These are phyloP conservation scores for Pan paniscus DNA, from an alignment of 2,113 vertebrate genomes.

Conservation along the genomic window DNA sequence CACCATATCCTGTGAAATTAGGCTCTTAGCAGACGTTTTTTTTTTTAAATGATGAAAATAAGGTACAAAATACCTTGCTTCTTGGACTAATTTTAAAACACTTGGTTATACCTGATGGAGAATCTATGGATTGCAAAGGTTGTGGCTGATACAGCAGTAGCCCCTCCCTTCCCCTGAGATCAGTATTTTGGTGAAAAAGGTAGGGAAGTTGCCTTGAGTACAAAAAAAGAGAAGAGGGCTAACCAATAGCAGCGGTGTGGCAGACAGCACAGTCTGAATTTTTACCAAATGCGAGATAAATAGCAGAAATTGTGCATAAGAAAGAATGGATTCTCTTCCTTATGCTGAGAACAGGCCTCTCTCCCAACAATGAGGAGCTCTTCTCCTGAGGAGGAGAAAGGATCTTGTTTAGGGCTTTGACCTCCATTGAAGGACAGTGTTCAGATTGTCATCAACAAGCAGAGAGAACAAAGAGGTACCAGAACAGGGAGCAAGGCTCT, in stretches of 20 bases:
- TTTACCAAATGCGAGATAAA: slow-evolving; percentile 6
- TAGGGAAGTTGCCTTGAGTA: not conserved
- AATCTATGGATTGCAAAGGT: not conserved
- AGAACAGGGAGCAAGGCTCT: slow-evolving; percentile 9
- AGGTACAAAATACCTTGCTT: not conserved
- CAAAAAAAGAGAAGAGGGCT: slow-evolving; percentile 40
- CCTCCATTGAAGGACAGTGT: slow-evolving; percentile 37
- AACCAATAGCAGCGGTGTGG: not conserved
- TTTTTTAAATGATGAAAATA: not conserved
- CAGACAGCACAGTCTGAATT: not conserved
- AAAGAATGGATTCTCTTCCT: slow-evolving; percentile 67
- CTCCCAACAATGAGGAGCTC: not conserved
- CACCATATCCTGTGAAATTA: not conserved
- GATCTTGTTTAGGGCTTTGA: slow-evolving; percentile 50
- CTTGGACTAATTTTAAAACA: not conserved
- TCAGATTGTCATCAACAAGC: slow-evolving; percentile 62
- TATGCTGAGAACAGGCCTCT: slow-evolving; percentile 45
- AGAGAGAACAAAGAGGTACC: slow-evolving; percentile 6
- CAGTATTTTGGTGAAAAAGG: not conserved
- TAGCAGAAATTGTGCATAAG: slow-evolving; percentile 10
- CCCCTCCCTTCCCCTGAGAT: not conserved
- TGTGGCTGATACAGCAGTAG: not conserved
- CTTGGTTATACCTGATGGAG: not conserved
- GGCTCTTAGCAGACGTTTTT: not conserved
- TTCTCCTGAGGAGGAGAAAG: slow-evolving; percentile 39